phyloP scores from a whole-genome alignment of 2,113 vertebrate genomes.

The Cinclus mexicanus region DNA sequence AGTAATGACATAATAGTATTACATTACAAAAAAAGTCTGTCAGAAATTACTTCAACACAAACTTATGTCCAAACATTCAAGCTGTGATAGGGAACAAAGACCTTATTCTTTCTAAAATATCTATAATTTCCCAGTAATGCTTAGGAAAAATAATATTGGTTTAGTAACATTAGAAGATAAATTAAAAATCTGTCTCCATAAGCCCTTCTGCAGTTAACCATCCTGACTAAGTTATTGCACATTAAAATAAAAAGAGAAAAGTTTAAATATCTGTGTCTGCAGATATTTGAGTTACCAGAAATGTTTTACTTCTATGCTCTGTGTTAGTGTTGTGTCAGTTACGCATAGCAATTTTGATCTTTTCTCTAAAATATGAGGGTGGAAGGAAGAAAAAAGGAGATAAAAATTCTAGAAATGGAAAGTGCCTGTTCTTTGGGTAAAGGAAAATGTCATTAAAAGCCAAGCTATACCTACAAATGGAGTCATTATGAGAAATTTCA shows the following conservation, averaged over 20 bases:
- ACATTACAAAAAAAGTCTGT: neutral
- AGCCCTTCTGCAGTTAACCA: neutral
- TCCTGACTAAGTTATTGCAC: neutral
- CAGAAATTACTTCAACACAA: neutral
- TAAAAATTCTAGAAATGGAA: slow-evolving; percentile 53
- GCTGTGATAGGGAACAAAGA: neutral
- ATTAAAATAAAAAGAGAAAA: neutral
- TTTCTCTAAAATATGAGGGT: neutral
- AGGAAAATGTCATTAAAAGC: slow-evolving; percentile 37
- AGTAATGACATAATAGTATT: neutral
- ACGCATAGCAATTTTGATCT: neutral
- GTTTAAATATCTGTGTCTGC: neutral
- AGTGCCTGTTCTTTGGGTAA: slow-evolving; percentile 25
- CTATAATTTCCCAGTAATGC: neutral
- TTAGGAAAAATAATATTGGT: neutral
- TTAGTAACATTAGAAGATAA: neutral
- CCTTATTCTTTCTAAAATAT: neutral
- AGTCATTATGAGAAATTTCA: slow-evolving; percentile 71
- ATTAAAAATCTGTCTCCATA: neutral
- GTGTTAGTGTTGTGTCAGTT: neutral
- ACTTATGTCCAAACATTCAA: neutral
- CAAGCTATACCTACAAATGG: slow-evolving; percentile 12
- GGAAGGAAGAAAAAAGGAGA: neutral
- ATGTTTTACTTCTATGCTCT: neutral
- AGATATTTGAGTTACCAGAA: neutral